phyloP scores from a whole-genome alignment of 2,888 invertebrate genomes.

The Platycnemis pennipes region DNA sequence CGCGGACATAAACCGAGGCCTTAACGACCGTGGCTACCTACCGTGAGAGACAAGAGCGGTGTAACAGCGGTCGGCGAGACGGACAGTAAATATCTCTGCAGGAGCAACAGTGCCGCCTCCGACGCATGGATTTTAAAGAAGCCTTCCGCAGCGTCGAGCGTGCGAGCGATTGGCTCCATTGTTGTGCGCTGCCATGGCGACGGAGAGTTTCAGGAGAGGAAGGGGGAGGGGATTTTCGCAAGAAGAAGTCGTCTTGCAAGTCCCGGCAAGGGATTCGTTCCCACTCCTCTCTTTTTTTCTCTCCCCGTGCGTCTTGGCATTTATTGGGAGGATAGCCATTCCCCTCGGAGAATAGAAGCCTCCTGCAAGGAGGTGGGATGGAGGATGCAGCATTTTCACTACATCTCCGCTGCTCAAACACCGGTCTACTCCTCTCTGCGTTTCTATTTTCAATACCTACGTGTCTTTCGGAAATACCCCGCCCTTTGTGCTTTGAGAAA shows the following conservation, averaged over 20 bases:
- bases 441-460: too few relatives aligned
- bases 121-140: not conserved
- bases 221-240: not conserved
- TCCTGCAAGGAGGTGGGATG: too few relatives aligned
- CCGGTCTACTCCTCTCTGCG: too few relatives aligned
- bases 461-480: too few relatives aligned
- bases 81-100: not conserved
- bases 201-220: not conserved
- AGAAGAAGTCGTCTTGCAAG: not conserved
- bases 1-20: not conserved
- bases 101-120: not conserved
- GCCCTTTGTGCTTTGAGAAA: too few relatives aligned
- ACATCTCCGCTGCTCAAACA: too few relatives aligned
- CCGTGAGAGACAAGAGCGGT: not conserved
- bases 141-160: not conserved
- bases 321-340: not conserved
- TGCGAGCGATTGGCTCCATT: not conserved
- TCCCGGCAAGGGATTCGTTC: not conserved
- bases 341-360: not conserved
- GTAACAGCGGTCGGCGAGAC: not conserved
- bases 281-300: not conserved
- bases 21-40: not conserved
- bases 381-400: too few relatives aligned
- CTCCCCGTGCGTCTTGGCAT: not conserved
- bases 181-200: not conserved